Evolutionary conservation across 2,888 invertebrate species (phyloP), one percentile per base, ranked within the genome.

Genomic region (Calameuta pallipes): DNA sequence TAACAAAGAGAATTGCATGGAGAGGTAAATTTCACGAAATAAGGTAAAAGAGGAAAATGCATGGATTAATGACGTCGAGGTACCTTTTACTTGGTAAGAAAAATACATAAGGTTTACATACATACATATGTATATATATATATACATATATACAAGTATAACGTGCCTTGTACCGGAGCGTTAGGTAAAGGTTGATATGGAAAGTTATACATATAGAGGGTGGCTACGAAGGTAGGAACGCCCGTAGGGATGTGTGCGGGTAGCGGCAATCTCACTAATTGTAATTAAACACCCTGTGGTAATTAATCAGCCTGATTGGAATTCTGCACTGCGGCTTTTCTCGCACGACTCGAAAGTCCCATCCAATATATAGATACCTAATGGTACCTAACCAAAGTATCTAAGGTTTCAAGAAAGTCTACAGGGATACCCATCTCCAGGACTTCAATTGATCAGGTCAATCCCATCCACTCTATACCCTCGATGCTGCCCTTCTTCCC

Each of bases 201-300:
- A 15, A 15, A 41, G 41, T 15, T 41, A 41, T 41, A 36, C 36
- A 12, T 3, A 41, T 41, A 41, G 15, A 41, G 41, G 15, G 41
- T 41, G 41, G 41, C 41, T 41, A 41, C 15, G 41, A 41, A 41
- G 41, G n/a, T 0, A 41, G 41, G 37, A 36, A n/a, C n/a, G 56
- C 15, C 56, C n/a, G 75, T 37, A 69, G 71, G 13, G 56, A 73
- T 73, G 76, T 73, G 70, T 35, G 68, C 71, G 69, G 70, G 30
- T 36, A 77, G 69, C 75, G 73, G 75, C 80, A 79, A 76, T 79
- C 82, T 80, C 82, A 82, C 82, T 84, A 80, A 84, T 82, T 80
- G 80, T 82, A 84, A 84, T 84, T 82, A 82, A 84, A 84, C 82
- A 79, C 79, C 81, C 80, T 76, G 80, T 75, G 76, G 81, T 79